Base-by-base conservation (phyloP, 1,140 invertebrate species). In the Saccostrea echinata region DNA sequence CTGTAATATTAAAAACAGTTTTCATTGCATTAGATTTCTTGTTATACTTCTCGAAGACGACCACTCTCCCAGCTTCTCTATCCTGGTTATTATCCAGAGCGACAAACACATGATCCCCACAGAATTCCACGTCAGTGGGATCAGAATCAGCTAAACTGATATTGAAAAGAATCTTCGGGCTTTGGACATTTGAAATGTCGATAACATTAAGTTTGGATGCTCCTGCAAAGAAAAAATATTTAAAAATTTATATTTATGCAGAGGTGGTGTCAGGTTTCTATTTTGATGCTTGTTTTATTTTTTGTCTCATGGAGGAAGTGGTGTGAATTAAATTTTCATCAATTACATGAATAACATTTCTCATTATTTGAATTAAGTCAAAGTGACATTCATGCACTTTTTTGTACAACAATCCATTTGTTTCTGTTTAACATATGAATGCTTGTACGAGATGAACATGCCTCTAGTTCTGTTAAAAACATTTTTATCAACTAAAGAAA, bases 51-150 rank as follows among this genome's bases (percentile, higher is more conserved):
- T 61, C 82, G 33, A 82, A 83, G 6, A 88, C 33, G 27, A 27
- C 30, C 18, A 86, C 24, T 51, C 53, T 35, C 1, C 88, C 85
- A 16, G 68, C 35, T n/a, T 86, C 81, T 21, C 43, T 57, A n/a
- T 89, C 33, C 3, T 16, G 16, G 13, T 35, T 76, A 51, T 86
- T 84, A 30, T 84, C 81, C 33, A 81, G 51, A 16, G 88, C 24
- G 33, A 89, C 85, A 81, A 86, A 89, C 27, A 89, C 82, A 27
- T 82, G 30, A 9, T 61, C 85, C 1, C 85, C 88, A 80, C 88
- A 89, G 30, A 84, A 33, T 80, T 86, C 85, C 18, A 89, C 88
- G 21, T 89, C 85, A 27, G 88, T 89, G 18, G 85, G 88, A 30
- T 87, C 88, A 27, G 80, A 84, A 18, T 84, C 68, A 2, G n/a